Percentiles rank a stretch among this genome's conserved stretches.
Evolutionary conservation across 2,888 invertebrate genomes (phyloP).

Genomic region (Heteromurus nitidus): DNA sequence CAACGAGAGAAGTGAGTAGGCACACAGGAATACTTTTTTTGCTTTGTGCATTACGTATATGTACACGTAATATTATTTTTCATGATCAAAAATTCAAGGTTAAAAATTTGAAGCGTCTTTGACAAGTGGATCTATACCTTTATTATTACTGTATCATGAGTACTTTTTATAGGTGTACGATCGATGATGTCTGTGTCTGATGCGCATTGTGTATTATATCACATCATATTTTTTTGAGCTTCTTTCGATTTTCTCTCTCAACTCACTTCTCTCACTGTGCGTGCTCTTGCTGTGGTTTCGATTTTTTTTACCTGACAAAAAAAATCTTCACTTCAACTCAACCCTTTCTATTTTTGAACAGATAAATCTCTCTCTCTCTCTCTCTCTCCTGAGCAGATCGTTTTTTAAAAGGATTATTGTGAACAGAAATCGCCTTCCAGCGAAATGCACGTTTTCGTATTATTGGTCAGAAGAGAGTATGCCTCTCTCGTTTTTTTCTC

Average conservation of each 20-base stretch:
- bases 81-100: slow-evolving; percentile 65
- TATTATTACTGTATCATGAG: slow-evolving; percentile 15
- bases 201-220: too few relatives aligned
- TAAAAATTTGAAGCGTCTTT: slow-evolving; percentile 58
- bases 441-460: slow-evolving; percentile 21
- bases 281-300: slow-evolving; percentile 26
- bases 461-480: slow-evolving; percentile 2
- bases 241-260: slow-evolving; percentile 13
- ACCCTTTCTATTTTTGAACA: slow-evolving; percentile 56
- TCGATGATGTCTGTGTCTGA: too few relatives aligned
- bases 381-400: slow-evolving; percentile 40
- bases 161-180: not conserved
- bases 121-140: slow-evolving; percentile 54
- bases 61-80: slow-evolving; percentile 59
- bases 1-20: not conserved
- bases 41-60: slow-evolving; percentile 31
- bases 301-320: slow-evolving; percentile 31
- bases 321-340: slow-evolving; percentile 21
- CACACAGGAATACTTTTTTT: not conserved
- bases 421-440: slow-evolving; percentile 56
- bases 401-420: slow-evolving; percentile 55
- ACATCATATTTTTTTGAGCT: too few relatives aligned
- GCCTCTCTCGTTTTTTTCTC: slow-evolving; percentile 16
- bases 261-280: slow-evolving; percentile 5
- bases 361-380: slow-evolving; percentile 38